Conservation (phyloP, 2,113 vertebrate species). For the Rhipidura dahli region DNA sequence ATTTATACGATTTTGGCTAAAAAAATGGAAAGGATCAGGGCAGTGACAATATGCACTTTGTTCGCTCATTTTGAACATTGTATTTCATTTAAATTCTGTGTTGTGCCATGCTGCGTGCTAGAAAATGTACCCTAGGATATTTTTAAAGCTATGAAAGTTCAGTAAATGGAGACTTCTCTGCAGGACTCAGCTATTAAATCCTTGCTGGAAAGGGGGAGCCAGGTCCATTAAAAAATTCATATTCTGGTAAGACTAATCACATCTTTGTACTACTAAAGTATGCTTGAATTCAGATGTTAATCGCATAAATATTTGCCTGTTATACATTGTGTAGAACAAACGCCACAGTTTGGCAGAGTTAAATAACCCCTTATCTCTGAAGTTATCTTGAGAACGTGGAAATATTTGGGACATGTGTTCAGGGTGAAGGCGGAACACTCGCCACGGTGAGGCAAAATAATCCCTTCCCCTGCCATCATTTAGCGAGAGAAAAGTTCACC, state of each 20-base stretch:
- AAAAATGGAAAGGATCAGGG: not conserved
- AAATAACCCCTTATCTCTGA: conserved; percentile 31
- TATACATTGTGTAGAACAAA: not conserved
- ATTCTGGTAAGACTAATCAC: conserved; percentile 51
- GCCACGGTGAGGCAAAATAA: not conserved
- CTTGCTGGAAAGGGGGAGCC: conserved; percentile 24
- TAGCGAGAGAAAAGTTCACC: not conserved
- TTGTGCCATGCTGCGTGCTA: not conserved
- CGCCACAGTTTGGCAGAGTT: not conserved
- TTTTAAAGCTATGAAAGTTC: conserved; percentile 50
- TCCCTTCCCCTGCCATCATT: not conserved
- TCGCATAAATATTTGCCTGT: conserved; percentile 47
- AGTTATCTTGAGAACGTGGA: conserved; percentile 36
- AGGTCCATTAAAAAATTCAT: conserved; percentile 51
- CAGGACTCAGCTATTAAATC: conserved; percentile 64
- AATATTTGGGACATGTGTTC: conserved; percentile 18
- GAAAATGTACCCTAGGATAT: conserved; percentile 43
- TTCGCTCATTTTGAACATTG: not conserved
- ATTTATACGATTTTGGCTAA: not conserved
- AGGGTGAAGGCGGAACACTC: not conserved
- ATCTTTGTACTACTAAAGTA: conserved; percentile 37
- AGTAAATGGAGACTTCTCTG: conserved; percentile 57
- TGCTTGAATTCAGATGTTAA: conserved; percentile 48
- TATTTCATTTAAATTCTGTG: conserved; percentile 53
- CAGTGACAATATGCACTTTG: not conserved